Evolutionary conservation across 2,797 vertebrate genomes (phyloP).

Genomic region (Florisuga fusca): DNA sequence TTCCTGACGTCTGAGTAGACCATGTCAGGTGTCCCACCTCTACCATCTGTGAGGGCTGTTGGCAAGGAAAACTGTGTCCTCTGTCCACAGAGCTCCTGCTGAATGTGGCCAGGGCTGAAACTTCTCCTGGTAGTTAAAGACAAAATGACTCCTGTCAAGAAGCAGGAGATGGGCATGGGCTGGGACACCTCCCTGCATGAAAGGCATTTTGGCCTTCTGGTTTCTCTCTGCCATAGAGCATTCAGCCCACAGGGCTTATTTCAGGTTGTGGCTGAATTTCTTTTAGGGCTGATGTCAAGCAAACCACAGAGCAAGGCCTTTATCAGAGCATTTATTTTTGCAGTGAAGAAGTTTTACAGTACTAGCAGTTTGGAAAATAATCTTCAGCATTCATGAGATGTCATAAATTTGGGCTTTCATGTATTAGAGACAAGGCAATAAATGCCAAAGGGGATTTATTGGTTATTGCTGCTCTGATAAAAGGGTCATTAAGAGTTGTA

Average conservation of each 20-base stretch:
- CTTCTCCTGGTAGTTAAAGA: background rate
- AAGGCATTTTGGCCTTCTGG: background rate
- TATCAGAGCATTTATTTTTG: slow-evolving; percentile 11
- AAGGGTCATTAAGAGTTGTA: slow-evolving; percentile 70
- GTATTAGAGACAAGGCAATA: slow-evolving; percentile 56
- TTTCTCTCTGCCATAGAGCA: background rate
- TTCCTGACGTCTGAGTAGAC: background rate
- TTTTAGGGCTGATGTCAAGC: background rate
- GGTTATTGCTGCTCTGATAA: slow-evolving; percentile 66
- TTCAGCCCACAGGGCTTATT: background rate
- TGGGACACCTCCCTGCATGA: background rate
- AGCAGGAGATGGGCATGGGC: fast-evolving
- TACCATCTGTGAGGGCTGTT: background rate
- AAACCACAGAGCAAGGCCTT: background rate
- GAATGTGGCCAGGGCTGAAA: background rate
- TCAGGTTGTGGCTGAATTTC: background rate
- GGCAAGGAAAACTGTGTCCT: background rate
- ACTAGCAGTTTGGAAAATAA: slow-evolving; percentile 45
- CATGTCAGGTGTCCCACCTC: background rate
- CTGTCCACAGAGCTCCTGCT: background rate
- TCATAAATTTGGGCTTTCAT: slow-evolving; percentile 63
- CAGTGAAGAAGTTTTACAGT: slow-evolving; percentile 3
- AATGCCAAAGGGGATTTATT: slow-evolving; percentile 67
- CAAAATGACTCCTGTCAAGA: fast-evolving
- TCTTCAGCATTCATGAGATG: slow-evolving; percentile 39